A percentile compares a stretch with the other conserved stretches of the same genome.
Evolutionary conservation across 1,140 invertebrate genomes (phyloP).

Genomic region (Thalassaphorura encarpata): DNA sequence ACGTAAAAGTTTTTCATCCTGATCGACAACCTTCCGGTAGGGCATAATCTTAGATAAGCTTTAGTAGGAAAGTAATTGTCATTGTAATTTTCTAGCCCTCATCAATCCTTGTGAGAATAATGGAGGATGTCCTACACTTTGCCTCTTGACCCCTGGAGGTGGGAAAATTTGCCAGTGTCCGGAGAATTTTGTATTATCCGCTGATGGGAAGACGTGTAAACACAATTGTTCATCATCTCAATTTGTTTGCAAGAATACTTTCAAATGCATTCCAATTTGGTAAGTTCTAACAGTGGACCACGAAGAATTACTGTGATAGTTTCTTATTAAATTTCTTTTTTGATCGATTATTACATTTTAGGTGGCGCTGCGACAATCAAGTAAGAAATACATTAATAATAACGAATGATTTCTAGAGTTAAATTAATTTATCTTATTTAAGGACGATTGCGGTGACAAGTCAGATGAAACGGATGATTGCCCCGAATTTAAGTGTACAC

Average conservation of each 20-base stretch:
- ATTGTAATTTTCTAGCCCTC: slow-evolving; percentile 25
- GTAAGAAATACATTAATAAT: slow-evolving; percentile 27
- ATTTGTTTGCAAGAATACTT: slow-evolving; percentile 60
- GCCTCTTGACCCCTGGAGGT: slow-evolving; percentile 55
- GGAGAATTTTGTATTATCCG: slow-evolving; percentile 59
- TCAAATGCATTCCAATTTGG: slow-evolving; percentile 56
- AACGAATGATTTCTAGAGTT: not conserved
- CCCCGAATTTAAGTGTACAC: slow-evolving; percentile 54
- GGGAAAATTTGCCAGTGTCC: slow-evolving; percentile 58
- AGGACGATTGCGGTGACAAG: slow-evolving; percentile 48
- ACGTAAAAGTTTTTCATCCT: slow-evolving; percentile 71
- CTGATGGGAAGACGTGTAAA: slow-evolving; percentile 55
- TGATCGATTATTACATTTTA: no score
- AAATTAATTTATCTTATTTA: slow-evolving; percentile 7
- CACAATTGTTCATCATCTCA: slow-evolving; percentile 70
- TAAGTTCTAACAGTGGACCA: no score
- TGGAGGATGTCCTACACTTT: slow-evolving; percentile 60
- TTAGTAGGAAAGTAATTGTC: not conserved
- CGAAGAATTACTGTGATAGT: no score
- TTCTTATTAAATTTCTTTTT: no score
- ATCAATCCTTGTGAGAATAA: slow-evolving; percentile 46
- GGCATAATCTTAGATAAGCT: slow-evolving; percentile 21
- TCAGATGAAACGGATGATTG: slow-evolving; percentile 45
- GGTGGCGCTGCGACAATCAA: slow-evolving; percentile 52
- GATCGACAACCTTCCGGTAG: slow-evolving; percentile 52